Evolutionary conservation across 1,140 invertebrate species (phyloP).

Genomic region (Zaprionus kolodkinae): DNA sequence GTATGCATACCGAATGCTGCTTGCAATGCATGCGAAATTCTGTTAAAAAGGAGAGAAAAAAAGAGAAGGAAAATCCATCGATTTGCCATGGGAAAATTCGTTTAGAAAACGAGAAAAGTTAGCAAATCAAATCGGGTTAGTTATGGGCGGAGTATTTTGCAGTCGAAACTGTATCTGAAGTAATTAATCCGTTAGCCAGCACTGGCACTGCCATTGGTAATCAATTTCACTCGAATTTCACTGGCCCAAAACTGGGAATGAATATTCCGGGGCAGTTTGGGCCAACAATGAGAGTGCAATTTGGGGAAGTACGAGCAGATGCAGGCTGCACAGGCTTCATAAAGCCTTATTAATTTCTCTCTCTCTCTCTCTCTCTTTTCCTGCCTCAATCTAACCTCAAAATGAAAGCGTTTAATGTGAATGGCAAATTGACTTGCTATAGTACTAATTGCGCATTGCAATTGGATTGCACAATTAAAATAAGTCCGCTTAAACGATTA

Average conservation of each 20-base stretch:
- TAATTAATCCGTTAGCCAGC: not conserved
- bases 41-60: no score
- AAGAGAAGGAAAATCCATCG: conserved; percentile 43
- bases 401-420: not conserved
- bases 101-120: conserved; percentile 13
- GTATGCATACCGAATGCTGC: conserved; percentile 40
- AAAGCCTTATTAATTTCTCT: not conserved
- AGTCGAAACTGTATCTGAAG: not conserved
- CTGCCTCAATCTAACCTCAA: conserved; percentile 1
- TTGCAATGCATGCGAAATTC: conserved; percentile 48
- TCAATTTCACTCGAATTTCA: not conserved
- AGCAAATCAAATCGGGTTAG: conserved; percentile 13
- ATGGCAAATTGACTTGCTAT: not conserved
- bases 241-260: not conserved
- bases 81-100: conserved; percentile 36
- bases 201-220: not conserved
- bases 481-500: not conserved
- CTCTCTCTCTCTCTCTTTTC: not conserved
- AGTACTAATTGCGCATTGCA: not conserved
- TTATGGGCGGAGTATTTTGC: conserved; percentile 2
- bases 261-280: not conserved
- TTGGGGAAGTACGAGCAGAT: not conserved
- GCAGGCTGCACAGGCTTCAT: not conserved
- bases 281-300: not conserved
- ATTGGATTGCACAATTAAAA: not conserved